Conservation (phyloP, 1,140 invertebrate genomes). For the Glossosoma conforme region DNA sequence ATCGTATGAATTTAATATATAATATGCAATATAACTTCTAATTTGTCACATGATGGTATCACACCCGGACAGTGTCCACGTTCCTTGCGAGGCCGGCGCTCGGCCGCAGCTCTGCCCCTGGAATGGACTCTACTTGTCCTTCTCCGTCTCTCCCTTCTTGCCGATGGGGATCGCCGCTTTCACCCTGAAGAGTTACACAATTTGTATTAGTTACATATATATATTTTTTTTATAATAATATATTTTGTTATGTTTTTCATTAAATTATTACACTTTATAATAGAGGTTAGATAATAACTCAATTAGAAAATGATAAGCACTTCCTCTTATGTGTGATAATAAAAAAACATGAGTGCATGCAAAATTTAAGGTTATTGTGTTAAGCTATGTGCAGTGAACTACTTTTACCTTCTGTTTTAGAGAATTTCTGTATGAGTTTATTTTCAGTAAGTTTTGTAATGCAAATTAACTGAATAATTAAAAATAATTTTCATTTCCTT, state of each 20-base stretch:
- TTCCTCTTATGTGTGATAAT: not conserved
- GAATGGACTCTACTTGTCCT: slow-evolving; percentile 68
- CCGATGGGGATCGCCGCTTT: slow-evolving; percentile 86
- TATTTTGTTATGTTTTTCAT: too few relatives aligned
- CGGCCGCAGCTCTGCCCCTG: not conserved
- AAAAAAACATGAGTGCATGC: not conserved
- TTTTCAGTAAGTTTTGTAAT: too few relatives aligned
- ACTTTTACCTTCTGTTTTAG: too few relatives aligned
- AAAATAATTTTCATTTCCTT: too few relatives aligned
- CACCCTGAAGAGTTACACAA: slow-evolving; percentile 60
- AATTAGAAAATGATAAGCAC: not conserved
- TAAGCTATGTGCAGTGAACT: too few relatives aligned
- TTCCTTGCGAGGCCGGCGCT: slow-evolving; percentile 8
- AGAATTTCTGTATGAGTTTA: too few relatives aligned
- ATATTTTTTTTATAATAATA: too few relatives aligned
- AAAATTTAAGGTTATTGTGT: not conserved
- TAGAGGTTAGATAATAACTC: not conserved
- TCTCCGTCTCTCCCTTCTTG: slow-evolving; percentile 76
- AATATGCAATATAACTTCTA: slow-evolving; percentile 20
- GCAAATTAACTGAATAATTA: too few relatives aligned
- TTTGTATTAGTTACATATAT: not conserved
- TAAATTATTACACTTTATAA: not conserved
- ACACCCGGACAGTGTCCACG: slow-evolving; percentile 22
- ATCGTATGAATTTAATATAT: slow-evolving; percentile 12
- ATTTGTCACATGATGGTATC: slow-evolving; percentile 26